These are phyloP conservation scores for Lophius americanus DNA, from an alignment of 2,797 vertebrate species.

Conservation along the genomic window DNA sequence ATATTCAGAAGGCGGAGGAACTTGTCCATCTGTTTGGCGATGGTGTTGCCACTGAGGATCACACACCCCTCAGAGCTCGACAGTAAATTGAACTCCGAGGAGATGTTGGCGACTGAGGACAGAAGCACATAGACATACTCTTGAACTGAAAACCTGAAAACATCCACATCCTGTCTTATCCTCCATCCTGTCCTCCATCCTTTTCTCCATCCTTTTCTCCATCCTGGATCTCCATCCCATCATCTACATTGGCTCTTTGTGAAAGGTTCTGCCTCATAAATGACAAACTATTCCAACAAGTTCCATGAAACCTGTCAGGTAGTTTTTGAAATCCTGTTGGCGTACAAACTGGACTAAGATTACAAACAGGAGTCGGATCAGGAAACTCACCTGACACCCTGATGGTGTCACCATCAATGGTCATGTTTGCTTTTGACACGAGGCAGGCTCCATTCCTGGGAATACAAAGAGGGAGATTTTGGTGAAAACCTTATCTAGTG, in stretches of 20 bases:
- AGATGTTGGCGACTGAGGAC: slow-evolving; percentile 1
- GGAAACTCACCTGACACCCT: background rate
- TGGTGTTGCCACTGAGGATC: background rate
- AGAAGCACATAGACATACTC: background rate
- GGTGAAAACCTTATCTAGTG: too few relatives aligned
- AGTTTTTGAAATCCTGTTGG: too few relatives aligned
- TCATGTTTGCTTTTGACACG: accelerated
- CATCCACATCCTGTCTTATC: background rate
- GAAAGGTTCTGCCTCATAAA: too few relatives aligned
- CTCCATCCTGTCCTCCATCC: too few relatives aligned
- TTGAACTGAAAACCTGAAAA: background rate
- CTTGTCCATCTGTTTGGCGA: accelerated
- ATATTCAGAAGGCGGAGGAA: accelerated
- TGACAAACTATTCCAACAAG: too few relatives aligned
- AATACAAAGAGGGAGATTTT: background rate
- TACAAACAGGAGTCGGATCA: too few relatives aligned
- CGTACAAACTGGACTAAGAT: too few relatives aligned
- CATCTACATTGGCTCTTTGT: too few relatives aligned
- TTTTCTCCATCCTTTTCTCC: too few relatives aligned
- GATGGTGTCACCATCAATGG: accelerated
- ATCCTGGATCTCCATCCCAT: too few relatives aligned
- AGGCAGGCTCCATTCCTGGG: slow-evolving; percentile 38
- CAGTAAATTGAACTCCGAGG: background rate
- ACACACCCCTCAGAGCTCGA: background rate
- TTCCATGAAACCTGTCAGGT: too few relatives aligned